phyloP scores from a whole-genome alignment of 2,888 invertebrate species.

The Muschampia plurimacula region DNA sequence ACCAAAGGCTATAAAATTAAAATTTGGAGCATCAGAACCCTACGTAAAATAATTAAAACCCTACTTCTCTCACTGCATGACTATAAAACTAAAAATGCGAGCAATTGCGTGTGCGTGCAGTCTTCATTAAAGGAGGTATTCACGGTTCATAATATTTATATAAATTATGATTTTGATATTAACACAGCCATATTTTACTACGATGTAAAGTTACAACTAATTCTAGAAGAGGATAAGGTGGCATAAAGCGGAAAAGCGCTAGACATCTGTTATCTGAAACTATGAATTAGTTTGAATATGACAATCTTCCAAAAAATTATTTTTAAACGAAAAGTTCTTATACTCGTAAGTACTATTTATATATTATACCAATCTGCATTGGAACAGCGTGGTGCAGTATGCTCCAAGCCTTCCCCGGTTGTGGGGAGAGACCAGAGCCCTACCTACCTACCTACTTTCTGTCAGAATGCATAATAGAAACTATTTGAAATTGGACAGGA shows the following conservation, averaged over 20 bases:
- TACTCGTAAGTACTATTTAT: too few relatives aligned
- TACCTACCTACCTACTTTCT: too few relatives aligned
- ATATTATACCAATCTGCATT: too few relatives aligned
- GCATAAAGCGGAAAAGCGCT: not conserved
- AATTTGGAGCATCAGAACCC: slow-evolving; percentile 6
- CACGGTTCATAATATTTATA: slow-evolving; percentile 72
- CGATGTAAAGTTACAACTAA: slow-evolving; percentile 53
- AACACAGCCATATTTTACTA: slow-evolving; percentile 82
- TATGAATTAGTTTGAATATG: too few relatives aligned
- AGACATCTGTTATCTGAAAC: too few relatives aligned
- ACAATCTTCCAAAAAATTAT: too few relatives aligned
- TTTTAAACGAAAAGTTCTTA: too few relatives aligned
- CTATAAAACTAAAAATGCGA: slow-evolving; percentile 21
- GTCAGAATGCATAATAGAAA: too few relatives aligned
- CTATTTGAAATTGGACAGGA: too few relatives aligned
- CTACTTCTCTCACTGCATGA: not conserved
- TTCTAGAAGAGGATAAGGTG: slow-evolving; percentile 41
- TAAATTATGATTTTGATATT: slow-evolving; percentile 79
- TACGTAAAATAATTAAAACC: not conserved
- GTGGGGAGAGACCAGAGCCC: too few relatives aligned
- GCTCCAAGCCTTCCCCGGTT: too few relatives aligned
- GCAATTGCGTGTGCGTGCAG: slow-evolving; percentile 31
- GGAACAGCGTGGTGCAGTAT: too few relatives aligned
- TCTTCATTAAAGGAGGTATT: slow-evolving; percentile 70
- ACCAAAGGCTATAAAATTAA: not conserved